Base-by-base conservation (phyloP, 2,113 vertebrate species). In the Eptatretus burgeri region DNA sequence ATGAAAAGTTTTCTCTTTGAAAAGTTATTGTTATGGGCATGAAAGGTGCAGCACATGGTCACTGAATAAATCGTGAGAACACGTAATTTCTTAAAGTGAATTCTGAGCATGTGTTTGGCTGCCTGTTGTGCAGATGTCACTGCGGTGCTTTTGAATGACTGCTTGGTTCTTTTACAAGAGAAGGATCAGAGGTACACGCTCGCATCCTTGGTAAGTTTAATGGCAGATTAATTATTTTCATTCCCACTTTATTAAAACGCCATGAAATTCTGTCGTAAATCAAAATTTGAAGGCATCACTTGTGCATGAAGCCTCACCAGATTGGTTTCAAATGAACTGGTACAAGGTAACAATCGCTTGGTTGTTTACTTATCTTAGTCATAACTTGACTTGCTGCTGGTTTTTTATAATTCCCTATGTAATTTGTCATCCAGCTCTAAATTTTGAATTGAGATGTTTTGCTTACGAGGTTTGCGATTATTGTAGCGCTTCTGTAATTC, bases 141-240 rank as follows among this genome's bases (percentile, higher is more conserved):
- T 11, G 91, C 83, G 5, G 80, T 98, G 64, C 77, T 98, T 51
- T 72, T 98, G 63, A 82, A 80, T 0, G 89, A 98, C 11, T 81
- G 86, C 14, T 74, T 98, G 49, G 64, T 96, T 64, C 71, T 98
- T 27, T 72, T 98, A 4, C 91, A 98, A 73, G 91, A 98, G 63
- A 98, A 98, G 70, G 91, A 98, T 69, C 89, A 96, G 74, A 81
- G 81, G 75, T 88, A 82, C 1, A 69, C 73, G 0, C 94, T 96
- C 69, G 83, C 86, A 2, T 77, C 83, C 2, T 81, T 93, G 81
- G 91, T 98, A 69, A 62, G 82, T 80, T 64, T 62, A 17, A 11
- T 60, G n/a, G 20, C 11, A 60, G 20, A 17, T n/a, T 17, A 17
- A 20, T 60, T 60, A 60, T 60, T 60, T 14, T 56, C 17, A 20